These are phyloP conservation scores for Psittacus erithacus DNA, from an alignment of 2,113 vertebrate genomes.

Conservation along the genomic window DNA sequence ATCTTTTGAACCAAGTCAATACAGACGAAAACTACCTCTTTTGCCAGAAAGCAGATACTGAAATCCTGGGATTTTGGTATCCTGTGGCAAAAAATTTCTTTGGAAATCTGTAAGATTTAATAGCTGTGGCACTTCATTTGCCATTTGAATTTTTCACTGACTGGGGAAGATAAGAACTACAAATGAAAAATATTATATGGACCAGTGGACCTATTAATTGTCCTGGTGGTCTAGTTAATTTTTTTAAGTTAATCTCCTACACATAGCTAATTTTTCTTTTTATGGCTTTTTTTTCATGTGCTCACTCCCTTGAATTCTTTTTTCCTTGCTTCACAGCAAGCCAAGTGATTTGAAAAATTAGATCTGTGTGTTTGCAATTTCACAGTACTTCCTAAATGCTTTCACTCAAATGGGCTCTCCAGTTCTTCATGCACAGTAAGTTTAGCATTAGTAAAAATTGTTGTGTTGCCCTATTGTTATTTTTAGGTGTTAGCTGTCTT, in stretches of 20 bases:
- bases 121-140: neutral
- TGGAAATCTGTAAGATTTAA: neutral
- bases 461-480: neutral
- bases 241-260: conserved; percentile 82
- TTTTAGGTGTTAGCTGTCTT: neutral
- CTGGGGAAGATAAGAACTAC: conserved; percentile 49
- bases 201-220: conserved; percentile 94
- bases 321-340: conserved; percentile 66
- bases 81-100: neutral
- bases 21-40: neutral
- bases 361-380: conserved; percentile 68
- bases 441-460: conserved; percentile 46
- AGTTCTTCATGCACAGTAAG: conserved; percentile 29
- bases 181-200: conserved; percentile 85
- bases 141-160: conserved; percentile 33
- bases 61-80: neutral
- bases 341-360: conserved; percentile 78
- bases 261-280: conserved; percentile 81
- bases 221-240: conserved; percentile 84
- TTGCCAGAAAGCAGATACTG: neutral
- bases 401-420: conserved; percentile 50
- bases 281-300: conserved; percentile 32
- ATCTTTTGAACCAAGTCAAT: neutral
- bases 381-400: conserved; percentile 64
- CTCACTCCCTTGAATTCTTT: conserved; percentile 57